Evolutionary conservation across 2,888 invertebrate species (phyloP).

Genomic region (Conistra vaccinii): DNA sequence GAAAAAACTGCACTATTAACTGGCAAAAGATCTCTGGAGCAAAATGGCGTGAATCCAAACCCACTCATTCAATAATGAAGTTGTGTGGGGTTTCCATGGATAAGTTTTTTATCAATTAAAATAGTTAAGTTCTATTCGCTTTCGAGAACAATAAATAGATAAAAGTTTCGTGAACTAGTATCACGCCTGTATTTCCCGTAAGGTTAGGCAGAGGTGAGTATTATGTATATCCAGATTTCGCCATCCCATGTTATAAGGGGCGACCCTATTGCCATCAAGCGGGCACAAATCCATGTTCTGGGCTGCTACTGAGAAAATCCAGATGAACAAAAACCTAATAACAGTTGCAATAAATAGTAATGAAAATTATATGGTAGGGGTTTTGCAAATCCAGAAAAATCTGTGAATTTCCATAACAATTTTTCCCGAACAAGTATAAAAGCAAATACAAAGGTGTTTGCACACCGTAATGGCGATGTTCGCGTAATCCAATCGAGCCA

Average conservation of each 20-base stretch:
- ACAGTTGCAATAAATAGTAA: not conserved
- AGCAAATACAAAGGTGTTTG: conserved; percentile 30
- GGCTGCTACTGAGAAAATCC: too few relatives aligned
- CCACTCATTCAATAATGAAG: not conserved
- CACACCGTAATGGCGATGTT: conserved; percentile 16
- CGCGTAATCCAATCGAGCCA: conserved; percentile 44
- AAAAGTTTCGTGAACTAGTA: too few relatives aligned
- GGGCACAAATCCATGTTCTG: too few relatives aligned
- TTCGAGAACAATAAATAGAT: not conserved
- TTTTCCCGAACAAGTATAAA: conserved; percentile 1
- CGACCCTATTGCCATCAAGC: too few relatives aligned
- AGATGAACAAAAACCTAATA: not conserved
- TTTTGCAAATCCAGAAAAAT: not conserved
- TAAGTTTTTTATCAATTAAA: not conserved
- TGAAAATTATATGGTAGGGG: not conserved
- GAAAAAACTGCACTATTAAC: too few relatives aligned
- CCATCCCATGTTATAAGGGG: too few relatives aligned
- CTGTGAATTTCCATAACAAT: not conserved
- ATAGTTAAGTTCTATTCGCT: not conserved
- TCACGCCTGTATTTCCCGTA: too few relatives aligned
- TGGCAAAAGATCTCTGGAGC: not conserved
- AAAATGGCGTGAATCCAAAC: not conserved
- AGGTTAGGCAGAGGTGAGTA: too few relatives aligned
- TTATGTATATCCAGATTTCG: too few relatives aligned
- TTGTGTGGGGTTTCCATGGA: not conserved